Percentiles rank a stretch among this genome's conserved stretches.
Evolutionary conservation across 30 jellyfish, hydroid and myxozoan genomes (phyloP).

Genomic region (Aurelia aurita complex sp. Pacific): DNA sequence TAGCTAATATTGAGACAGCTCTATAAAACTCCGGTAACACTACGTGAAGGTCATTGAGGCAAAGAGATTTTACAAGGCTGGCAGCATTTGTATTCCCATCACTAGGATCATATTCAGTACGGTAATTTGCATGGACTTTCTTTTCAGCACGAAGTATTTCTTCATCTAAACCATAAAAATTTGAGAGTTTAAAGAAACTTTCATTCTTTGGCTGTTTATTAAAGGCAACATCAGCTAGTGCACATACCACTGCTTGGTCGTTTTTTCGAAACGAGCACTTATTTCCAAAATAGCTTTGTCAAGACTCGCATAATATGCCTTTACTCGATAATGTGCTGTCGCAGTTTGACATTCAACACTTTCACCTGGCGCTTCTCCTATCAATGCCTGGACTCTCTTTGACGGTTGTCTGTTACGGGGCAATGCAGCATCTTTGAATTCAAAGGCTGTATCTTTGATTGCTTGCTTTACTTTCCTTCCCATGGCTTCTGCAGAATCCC

Average conservation of each 20-base stretch:
- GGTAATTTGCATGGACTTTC: slow-evolving; percentile 26
- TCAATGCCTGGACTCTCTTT: slow-evolving; percentile 34
- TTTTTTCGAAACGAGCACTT: slow-evolving; percentile 19
- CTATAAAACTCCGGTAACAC: too few species aligned
- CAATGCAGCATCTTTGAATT: slow-evolving; percentile 46
- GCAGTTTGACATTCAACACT: slow-evolving; percentile 15
- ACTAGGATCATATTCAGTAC: neutral
- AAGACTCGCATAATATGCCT: slow-evolving; percentile 41
- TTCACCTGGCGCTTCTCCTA: slow-evolving; percentile 52
- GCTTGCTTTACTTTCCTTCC: slow-evolving; percentile 25
- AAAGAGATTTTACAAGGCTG: too few species aligned
- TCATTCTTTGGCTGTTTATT: slow-evolving; percentile 44
- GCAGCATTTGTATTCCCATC: too few species aligned
- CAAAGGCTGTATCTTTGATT: slow-evolving; percentile 27
- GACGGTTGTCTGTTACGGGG: slow-evolving; percentile 40
- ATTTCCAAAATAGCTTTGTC: slow-evolving; percentile 24
- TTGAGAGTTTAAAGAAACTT: slow-evolving; percentile 20
- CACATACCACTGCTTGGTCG: slow-evolving; percentile 50
- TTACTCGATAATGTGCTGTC: slow-evolving; percentile 17
- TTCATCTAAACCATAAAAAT: slow-evolving; percentile 25
- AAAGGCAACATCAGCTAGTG: slow-evolving; percentile 55
- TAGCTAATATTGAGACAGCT: too few species aligned
- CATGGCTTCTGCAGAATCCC: slow-evolving; percentile 51
- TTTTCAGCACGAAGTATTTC: slow-evolving; percentile 49
- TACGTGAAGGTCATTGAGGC: too few species aligned